phyloP scores from a whole-genome alignment of 2,113 vertebrate species.

The Neomonachus schauinslandi region DNA sequence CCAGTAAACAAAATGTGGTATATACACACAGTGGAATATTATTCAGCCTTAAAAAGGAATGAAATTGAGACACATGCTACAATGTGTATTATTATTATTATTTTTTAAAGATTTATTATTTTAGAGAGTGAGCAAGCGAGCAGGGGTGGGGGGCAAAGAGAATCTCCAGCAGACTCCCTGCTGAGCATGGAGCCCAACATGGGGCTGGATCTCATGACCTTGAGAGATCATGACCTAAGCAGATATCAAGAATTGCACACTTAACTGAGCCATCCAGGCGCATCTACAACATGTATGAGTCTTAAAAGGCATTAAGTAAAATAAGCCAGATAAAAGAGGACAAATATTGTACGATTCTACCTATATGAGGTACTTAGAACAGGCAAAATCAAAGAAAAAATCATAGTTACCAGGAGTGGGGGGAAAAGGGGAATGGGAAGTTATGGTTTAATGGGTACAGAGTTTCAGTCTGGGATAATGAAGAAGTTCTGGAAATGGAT shows the following conservation, averaged over 20 bases:
- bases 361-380: not conserved
- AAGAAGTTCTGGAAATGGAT: not conserved
- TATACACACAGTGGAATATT: not conserved
- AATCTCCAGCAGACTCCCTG: not conserved
- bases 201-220: not conserved
- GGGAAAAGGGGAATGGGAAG: not conserved
- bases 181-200: not conserved
- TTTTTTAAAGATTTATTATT: too few relatives aligned
- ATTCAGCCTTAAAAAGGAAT: constrained; percentile 16
- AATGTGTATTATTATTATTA: too few relatives aligned
- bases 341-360: not conserved
- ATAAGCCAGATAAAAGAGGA: not conserved
- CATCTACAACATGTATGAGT: not conserved
- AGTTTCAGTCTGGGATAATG: not conserved
- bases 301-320: not conserved
- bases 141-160: not conserved
- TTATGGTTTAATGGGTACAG: not conserved
- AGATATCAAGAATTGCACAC: too few relatives aligned
- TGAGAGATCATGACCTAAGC: not conserved
- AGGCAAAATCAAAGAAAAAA: constrained; percentile 8
- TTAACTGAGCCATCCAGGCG: too few relatives aligned
- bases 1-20: not conserved
- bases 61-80: not conserved
- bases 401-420: not conserved
- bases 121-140: too few relatives aligned